These are phyloP conservation scores for Catharus bicknelli DNA, from an alignment of 2,113 vertebrate genomes.

Conservation along the genomic window DNA sequence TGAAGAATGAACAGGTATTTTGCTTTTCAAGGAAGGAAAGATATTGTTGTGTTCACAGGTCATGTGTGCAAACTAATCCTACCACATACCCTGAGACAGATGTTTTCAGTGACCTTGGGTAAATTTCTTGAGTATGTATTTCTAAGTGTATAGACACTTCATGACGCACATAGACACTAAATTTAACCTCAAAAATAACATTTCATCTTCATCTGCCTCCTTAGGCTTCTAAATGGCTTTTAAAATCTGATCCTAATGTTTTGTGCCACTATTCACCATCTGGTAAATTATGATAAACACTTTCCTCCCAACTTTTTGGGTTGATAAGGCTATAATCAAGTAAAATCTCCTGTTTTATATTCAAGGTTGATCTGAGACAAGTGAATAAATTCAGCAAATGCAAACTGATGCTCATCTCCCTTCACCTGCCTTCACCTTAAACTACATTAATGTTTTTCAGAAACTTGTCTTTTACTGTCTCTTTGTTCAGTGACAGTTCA, in stretches of 20 bases:
- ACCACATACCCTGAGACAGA: not conserved
- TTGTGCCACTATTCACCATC: not conserved
- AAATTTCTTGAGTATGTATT: not conserved
- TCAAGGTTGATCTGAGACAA: not conserved
- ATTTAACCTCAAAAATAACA: slow-evolving; percentile 1
- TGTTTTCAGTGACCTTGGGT: not conserved
- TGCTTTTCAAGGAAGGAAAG: not conserved
- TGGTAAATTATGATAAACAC: not conserved
- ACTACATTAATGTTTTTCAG: not conserved
- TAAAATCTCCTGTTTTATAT: not conserved
- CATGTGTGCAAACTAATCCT: not conserved
- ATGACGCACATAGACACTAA: accelerated
- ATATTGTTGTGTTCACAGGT: not conserved
- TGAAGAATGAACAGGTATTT: not conserved
- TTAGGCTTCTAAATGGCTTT: slow-evolving; percentile 14
- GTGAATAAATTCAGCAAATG: not conserved
- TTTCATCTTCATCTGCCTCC: not conserved
- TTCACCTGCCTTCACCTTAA: not conserved
- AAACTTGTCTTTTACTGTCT: not conserved
- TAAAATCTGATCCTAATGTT: not conserved
- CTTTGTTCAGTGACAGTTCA: not conserved
- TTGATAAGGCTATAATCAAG: not conserved
- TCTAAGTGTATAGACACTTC: not conserved
- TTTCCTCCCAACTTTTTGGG: not conserved
- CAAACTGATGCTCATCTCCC: not conserved